These are phyloP conservation scores for Brachyistius frenatus DNA, from an alignment of 2,113 vertebrate species.

Conservation along the genomic window DNA sequence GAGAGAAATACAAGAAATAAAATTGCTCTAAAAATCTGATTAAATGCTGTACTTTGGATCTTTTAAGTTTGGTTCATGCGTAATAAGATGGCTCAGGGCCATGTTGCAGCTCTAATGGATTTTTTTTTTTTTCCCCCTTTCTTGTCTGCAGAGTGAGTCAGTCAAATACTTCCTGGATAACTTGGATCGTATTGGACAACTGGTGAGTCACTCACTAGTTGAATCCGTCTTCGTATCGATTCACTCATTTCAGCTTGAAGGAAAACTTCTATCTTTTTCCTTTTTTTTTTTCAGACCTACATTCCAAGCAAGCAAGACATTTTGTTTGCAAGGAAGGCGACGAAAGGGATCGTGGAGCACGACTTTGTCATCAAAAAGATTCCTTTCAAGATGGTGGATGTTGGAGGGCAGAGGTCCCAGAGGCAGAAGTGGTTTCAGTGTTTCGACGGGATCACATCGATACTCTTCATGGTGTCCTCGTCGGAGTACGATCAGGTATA, in stretches of 20 bases:
- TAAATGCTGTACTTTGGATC: conserved; percentile 10
- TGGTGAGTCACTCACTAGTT: conserved; percentile 87
- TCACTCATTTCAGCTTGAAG: neutral
- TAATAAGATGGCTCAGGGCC: conserved; percentile 26
- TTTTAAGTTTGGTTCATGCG: conserved; percentile 8
- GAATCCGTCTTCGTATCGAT: neutral
- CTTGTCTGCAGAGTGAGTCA: conserved; percentile 90
- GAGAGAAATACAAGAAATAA: conserved; percentile 29
- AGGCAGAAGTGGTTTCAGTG: conserved; percentile 99
- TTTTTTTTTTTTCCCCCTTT: conserved; percentile 17
- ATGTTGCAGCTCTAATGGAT: conserved; percentile 5
- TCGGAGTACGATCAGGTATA: conserved; percentile 93
- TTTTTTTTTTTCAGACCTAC: conserved; percentile 87
- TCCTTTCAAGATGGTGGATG: conserved; percentile 98
- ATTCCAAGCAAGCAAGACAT: conserved; percentile 96
- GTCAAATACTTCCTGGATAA: conserved; percentile 99
- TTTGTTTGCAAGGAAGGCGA: conserved; percentile 94
- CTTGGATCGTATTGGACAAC: conserved; percentile 95
- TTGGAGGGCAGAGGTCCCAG: conserved; percentile 96
- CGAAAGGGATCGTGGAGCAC: conserved; percentile 97
- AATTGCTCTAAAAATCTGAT: conserved; percentile 25
- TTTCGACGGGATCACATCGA: conserved; percentile 97
- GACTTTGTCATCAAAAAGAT: conserved; percentile 98
- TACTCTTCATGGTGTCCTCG: conserved; percentile 97
- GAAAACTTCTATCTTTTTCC: accelerated